A percentile compares a stretch with the other conserved stretches of the same genome.
Evolutionary conservation across 2,113 vertebrate genomes (phyloP).

Genomic region (Tretioscincus oriximinensis): DNA sequence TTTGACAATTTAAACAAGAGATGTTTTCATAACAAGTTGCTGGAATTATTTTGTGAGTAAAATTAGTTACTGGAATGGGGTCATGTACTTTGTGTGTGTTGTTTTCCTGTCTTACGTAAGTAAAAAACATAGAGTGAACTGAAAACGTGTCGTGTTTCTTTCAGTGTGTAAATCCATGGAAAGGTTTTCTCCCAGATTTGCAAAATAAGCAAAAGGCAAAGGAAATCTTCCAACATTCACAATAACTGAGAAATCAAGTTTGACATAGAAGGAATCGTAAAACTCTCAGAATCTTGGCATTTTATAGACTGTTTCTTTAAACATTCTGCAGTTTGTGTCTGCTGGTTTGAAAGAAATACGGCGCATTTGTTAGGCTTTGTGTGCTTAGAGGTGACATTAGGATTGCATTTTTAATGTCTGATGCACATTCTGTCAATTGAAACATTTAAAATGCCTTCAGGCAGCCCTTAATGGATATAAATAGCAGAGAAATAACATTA

Average conservation of each 20-base stretch:
- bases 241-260: too few relatives aligned
- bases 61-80: not conserved
- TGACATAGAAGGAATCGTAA: not conserved
- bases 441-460: not conserved
- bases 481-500: not conserved
- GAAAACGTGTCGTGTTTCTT: too few relatives aligned
- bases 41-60: not conserved
- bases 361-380: accelerated
- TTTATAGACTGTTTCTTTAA: not conserved
- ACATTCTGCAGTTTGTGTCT: not conserved
- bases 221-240: too few relatives aligned
- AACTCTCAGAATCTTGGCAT: not conserved
- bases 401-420: not conserved
- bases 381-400: accelerated
- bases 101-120: too few relatives aligned
- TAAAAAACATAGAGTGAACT: too few relatives aligned
- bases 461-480: not conserved
- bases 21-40: not conserved
- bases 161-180: too few relatives aligned
- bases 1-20: not conserved
- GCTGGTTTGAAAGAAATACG: not conserved
- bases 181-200: too few relatives aligned
- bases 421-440: not conserved
- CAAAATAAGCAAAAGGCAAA: too few relatives aligned
- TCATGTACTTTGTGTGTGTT: too few relatives aligned